Percentiles rank a stretch among this genome's conserved stretches.
Evolutionary conservation across 2,113 vertebrate species (phyloP).

Genomic region (Crocuta crocuta): DNA sequence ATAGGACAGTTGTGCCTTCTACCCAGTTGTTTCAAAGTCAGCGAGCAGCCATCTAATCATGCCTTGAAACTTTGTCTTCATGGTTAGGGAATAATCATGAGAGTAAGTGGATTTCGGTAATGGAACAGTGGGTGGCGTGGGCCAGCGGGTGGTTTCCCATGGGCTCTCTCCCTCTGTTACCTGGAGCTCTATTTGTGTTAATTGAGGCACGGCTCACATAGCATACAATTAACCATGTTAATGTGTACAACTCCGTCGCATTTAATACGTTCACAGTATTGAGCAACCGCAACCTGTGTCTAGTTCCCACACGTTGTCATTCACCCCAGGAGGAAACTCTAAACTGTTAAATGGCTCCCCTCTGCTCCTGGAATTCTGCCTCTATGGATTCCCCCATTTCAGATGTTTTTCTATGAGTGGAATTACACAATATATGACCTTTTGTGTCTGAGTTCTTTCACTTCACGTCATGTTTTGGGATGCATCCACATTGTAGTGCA

Average conservation of each 20-base stretch:
- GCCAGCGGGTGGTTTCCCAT: not conserved
- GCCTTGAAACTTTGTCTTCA: not conserved
- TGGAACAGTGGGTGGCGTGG: not conserved
- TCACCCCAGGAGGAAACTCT: not conserved
- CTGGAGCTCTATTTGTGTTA: not conserved
- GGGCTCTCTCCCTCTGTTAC: not conserved
- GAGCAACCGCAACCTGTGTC: not conserved
- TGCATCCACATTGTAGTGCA: fast-evolving
- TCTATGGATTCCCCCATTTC: not conserved
- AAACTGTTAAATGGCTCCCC: not conserved
- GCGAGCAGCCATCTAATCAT: not conserved
- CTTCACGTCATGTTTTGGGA: not conserved
- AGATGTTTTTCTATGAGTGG: fast-evolving
- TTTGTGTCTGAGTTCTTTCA: not conserved
- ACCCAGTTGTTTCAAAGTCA: not conserved
- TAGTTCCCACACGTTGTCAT: not conserved
- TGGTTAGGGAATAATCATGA: not conserved
- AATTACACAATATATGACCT: not conserved
- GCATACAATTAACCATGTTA: not conserved
- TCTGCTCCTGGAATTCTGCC: not conserved
- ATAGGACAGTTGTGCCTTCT: not conserved
- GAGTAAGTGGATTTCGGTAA: not conserved
- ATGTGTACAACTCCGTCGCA: not conserved
- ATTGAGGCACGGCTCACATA: not conserved
- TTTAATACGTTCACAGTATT: not conserved